Evolutionary conservation across 1,140 invertebrate species (phyloP), one percentile per base, ranked within the genome.

Genomic region (Carposina sasakii): DNA sequence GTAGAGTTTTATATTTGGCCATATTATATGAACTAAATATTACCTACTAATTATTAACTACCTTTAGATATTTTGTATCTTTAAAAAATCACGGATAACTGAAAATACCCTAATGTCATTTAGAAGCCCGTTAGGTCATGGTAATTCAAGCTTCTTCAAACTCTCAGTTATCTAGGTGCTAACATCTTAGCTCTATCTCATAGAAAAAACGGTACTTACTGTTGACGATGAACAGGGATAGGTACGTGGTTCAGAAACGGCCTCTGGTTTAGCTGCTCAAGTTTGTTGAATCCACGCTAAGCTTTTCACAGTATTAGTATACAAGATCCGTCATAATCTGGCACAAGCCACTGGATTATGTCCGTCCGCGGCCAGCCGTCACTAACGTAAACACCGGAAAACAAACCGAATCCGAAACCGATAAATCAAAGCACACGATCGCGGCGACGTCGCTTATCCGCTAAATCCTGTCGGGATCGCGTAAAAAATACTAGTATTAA

Each of bases 401-500:
- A 67, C 65, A 68, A 67, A 66, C 65, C 63, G 59, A 65, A 65
- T 58, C 74, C 72, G 73, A 77, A 76, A 75, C 70, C 75, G 73
- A 83, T 83, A 83, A 83, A 81, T 83, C 79, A 81, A 78, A 83
- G 74, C 72, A 65, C 75, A 69, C 79, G 75, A 76, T 75, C 72
- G 69, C 67, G 64, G 64, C 67, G 72, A 72, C 73, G 68, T 58
- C 68, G 71, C 62, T 70, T 76, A 81, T 78, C 79, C 79, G 77
- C 68, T 81, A 83, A 83, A 81, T 78, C 77, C 76, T 77, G 76
- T 71, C 77, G 72, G 76, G 75, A 81, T 81, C 78, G 76, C 76
- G 81, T 81, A 81, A 84, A 84, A 84, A 84, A 84, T 81, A 84
- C 75, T 81, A 81, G 81, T 84, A 81, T 81, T 84, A 81, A 81